These are phyloP conservation scores for Acromyrmex heyeri DNA, from an alignment of 1,140 invertebrate species.

Conservation along the genomic window DNA sequence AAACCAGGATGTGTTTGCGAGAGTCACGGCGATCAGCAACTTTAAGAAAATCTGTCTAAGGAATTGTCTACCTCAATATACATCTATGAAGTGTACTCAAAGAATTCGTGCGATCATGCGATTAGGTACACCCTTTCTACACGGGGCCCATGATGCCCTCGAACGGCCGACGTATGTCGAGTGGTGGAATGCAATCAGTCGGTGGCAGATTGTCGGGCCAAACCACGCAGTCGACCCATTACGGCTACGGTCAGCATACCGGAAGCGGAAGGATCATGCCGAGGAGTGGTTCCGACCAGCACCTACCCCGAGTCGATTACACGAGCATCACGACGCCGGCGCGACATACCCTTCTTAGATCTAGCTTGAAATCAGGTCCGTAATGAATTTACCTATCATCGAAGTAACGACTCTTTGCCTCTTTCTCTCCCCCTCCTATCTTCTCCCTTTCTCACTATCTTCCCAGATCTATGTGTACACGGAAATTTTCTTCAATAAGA, in stretches of 20 bases:
- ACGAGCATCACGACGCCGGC: conserved; percentile 90
- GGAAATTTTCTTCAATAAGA: neutral
- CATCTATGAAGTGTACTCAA: neutral
- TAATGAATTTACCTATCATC: conserved; percentile 36
- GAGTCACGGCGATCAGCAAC: conserved; percentile 11
- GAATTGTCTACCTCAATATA: neutral
- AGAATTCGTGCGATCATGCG: conserved; percentile 17
- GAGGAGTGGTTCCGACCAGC: conserved; percentile 94
- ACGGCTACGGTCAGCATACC: conserved; percentile 86
- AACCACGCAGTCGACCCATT: conserved; percentile 85
- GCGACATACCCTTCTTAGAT: conserved; percentile 91
- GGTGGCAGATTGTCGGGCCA: conserved; percentile 83
- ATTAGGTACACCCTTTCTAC: conserved; percentile 92
- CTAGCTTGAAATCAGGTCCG: conserved; percentile 90
- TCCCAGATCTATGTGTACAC: neutral
- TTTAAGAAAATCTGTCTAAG: neutral
- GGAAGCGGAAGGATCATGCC: conserved; percentile 89
- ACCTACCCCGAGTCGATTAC: conserved; percentile 93
- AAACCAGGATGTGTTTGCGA: neutral
- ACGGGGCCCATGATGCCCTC: conserved; percentile 88
- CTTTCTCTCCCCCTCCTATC: neutral
- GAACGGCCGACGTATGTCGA: conserved; percentile 88
- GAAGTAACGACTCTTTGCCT: neutral
- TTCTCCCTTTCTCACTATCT: neutral
- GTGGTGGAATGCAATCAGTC: conserved; percentile 86